Evolutionary conservation across 2,113 vertebrate species (phyloP).

Genomic region (Cinclus cinclus): DNA sequence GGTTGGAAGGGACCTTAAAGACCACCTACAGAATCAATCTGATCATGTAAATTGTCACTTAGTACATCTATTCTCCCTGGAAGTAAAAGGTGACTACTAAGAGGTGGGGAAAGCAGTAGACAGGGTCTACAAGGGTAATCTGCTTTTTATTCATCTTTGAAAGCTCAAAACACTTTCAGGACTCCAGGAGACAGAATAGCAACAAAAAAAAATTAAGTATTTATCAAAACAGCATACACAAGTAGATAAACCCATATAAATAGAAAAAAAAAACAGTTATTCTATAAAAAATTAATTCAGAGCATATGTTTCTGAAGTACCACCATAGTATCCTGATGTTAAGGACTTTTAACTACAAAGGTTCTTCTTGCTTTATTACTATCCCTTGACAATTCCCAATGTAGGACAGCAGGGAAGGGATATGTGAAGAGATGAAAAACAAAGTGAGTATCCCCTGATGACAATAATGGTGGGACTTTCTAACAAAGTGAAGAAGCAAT

Average conservation of each 20-base stretch:
- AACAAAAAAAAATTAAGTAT: background rate
- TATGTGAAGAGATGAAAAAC: background rate
- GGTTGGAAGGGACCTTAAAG: background rate
- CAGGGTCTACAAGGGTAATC: slow-evolving; percentile 4
- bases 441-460: background rate
- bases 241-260: slow-evolving; percentile 67
- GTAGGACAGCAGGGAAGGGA: background rate
- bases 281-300: slow-evolving; percentile 51
- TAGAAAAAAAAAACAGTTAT: slow-evolving; percentile 26
- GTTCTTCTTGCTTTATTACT: background rate
- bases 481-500: background rate
- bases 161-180: slow-evolving; percentile 23
- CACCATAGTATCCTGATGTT: slow-evolving; percentile 23
- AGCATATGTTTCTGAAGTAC: slow-evolving; percentile 57
- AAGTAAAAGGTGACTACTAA: slow-evolving; percentile 29
- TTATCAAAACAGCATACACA: slow-evolving; percentile 73
- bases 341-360: slow-evolving; percentile 24
- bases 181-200: background rate
- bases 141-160: background rate
- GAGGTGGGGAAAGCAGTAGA: slow-evolving; percentile 21
- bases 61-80: slow-evolving; percentile 34
- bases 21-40: background rate
- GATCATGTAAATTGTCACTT: slow-evolving; percentile 60
- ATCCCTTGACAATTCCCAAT: background rate
- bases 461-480: background rate